These are phyloP conservation scores for Philhelius pedissequus DNA, from an alignment of 2,888 invertebrate species.

Conservation along the genomic window DNA sequence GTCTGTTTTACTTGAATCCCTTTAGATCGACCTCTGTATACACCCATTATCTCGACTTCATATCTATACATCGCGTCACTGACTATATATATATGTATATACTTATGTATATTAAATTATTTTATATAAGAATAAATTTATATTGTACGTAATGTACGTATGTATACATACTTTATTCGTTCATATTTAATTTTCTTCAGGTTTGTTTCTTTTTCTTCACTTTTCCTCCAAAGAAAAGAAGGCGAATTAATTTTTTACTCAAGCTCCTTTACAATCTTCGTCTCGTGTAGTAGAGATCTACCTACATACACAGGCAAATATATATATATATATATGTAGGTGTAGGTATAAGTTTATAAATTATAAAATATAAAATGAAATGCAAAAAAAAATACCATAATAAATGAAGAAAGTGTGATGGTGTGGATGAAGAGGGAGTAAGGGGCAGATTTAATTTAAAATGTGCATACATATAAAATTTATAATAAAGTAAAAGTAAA, in stretches of 20 bases:
- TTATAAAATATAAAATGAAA: slow-evolving; percentile 34
- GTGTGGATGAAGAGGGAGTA: neutral
- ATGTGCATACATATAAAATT: slow-evolving; percentile 36
- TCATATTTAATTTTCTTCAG: slow-evolving; percentile 54
- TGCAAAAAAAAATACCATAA: neutral
- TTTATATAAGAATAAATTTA: slow-evolving; percentile 1
- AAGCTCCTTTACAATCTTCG: slow-evolving; percentile 33
- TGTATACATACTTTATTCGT: neutral
- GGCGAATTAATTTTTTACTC: slow-evolving; percentile 52
- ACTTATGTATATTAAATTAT: too few relatives aligned
- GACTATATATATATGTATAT: too few relatives aligned
- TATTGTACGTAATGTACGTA: neutral
- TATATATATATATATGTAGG: too few relatives aligned
- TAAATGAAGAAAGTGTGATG: neutral
- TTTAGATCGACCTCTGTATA: slow-evolving; percentile 17
- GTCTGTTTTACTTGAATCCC: slow-evolving; percentile 25
- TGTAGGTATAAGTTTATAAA: slow-evolving; percentile 53
- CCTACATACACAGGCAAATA: slow-evolving; percentile 22
- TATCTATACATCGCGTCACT: slow-evolving; percentile 8
- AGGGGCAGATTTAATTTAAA: slow-evolving; percentile 41
- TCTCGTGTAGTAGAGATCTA: neutral
- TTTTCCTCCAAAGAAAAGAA: slow-evolving; percentile 41
- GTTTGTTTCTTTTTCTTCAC: slow-evolving; percentile 37
- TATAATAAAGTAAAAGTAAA: neutral
- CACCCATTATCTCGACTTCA: neutral